These are phyloP conservation scores for Acronicta psi DNA, from an alignment of 2,888 invertebrate species.

Conservation along the genomic window DNA sequence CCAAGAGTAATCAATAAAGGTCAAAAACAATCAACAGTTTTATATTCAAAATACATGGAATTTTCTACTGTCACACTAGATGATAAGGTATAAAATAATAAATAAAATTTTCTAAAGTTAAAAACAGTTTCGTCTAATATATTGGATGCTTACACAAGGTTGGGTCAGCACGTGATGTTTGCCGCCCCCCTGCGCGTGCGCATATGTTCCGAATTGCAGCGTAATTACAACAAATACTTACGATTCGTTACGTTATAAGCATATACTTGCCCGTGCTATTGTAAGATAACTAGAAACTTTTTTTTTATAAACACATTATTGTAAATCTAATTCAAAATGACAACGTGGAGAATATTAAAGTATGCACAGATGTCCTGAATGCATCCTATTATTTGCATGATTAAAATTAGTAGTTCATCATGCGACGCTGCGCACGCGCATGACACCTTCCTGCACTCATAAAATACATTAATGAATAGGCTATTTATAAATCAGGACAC, in stretches of 20 bases:
- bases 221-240: constrained; percentile 45
- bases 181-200: constrained; percentile 67
- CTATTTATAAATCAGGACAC: constrained; percentile 50
- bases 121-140: constrained; percentile 34
- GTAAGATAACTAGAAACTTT: not conserved
- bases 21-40: not conserved
- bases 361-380: constrained; percentile 12
- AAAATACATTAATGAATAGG: constrained; percentile 43
- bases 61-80: not conserved
- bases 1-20: constrained; percentile 12
- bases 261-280: constrained; percentile 13
- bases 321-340: constrained; percentile 9
- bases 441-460: constrained; percentile 41
- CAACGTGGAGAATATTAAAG: constrained; percentile 22
- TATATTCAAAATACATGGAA: not conserved
- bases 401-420: constrained; percentile 20
- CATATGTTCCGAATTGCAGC: constrained; percentile 60
- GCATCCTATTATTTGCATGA: constrained; percentile 31
- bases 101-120: constrained; percentile 2
- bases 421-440: constrained; percentile 24
- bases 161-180: constrained; percentile 51
- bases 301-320: no score
- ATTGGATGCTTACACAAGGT: constrained; percentile 45
- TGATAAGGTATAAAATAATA: constrained; percentile 23
- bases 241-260: constrained; percentile 41